These are phyloP conservation scores for Horisme vitalbata DNA, from an alignment of 2,888 invertebrate genomes.

Conservation along the genomic window DNA sequence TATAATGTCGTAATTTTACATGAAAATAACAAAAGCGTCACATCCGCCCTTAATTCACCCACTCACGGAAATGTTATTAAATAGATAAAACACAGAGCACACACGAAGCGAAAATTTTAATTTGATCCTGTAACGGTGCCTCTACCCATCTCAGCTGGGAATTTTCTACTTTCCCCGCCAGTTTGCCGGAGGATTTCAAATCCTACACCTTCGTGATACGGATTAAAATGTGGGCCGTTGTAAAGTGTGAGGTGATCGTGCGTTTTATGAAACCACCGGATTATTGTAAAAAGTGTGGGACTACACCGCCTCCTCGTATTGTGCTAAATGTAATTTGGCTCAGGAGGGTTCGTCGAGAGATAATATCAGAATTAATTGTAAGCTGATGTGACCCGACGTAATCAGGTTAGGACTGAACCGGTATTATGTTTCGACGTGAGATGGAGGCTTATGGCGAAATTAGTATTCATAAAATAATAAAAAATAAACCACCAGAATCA, in stretches of 20 bases:
- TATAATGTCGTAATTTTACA: constrained; percentile 10
- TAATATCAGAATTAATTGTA: constrained; percentile 15
- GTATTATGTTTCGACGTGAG: neutral
- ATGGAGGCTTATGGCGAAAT: neutral
- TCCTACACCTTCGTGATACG: constrained; percentile 10
- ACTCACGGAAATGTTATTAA: constrained; percentile 27
- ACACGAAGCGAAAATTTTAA: constrained; percentile 45
- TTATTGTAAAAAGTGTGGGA: constrained; percentile 33
- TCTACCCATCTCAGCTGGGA: constrained; percentile 46
- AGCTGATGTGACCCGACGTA: constrained; percentile 7
- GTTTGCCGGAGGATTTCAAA: constrained; percentile 9
- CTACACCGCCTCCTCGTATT: constrained; percentile 3
- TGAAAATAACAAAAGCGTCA: constrained; percentile 20
- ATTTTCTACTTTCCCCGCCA: constrained; percentile 5
- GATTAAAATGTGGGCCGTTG: neutral
- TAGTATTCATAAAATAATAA: no score
- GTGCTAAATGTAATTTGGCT: constrained; percentile 32
- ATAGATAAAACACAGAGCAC: constrained; percentile 41
- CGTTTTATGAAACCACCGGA: constrained; percentile 31
- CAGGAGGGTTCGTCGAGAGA: constrained; percentile 25
- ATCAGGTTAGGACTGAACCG: neutral
- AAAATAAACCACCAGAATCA: no score
- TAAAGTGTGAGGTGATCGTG: constrained; percentile 15
- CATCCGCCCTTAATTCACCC: constrained; percentile 10
- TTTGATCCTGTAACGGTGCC: constrained; percentile 45